Conservation (phyloP, 1,140 invertebrate genomes). For the Archivesica marissinica region DNA sequence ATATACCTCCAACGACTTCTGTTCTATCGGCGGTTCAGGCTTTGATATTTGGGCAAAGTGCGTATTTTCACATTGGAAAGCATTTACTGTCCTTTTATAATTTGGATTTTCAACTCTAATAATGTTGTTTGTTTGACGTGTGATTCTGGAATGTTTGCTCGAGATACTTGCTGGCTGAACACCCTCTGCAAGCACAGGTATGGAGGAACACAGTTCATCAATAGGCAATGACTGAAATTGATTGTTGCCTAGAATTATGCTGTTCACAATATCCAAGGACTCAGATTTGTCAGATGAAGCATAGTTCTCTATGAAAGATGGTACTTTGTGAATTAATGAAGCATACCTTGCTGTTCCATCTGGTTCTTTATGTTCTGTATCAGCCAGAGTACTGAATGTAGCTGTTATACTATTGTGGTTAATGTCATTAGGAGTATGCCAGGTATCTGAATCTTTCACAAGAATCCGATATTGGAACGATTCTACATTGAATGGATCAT, state of each 20-base stretch:
- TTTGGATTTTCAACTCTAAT: too few relatives aligned
- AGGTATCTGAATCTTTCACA: too few relatives aligned
- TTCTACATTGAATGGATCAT: too few relatives aligned
- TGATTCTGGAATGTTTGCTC: neutral
- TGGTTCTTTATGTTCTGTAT: too few relatives aligned
- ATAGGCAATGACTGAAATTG: neutral
- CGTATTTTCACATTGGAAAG: neutral
- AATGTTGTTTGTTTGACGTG: neutral
- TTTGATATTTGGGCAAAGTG: neutral
- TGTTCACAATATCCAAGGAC: neutral
- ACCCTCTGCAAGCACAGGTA: too few relatives aligned
- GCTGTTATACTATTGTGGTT: too few relatives aligned
- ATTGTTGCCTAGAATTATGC: neutral
- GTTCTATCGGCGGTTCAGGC: neutral
- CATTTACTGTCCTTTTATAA: neutral
- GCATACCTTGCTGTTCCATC: too few relatives aligned
- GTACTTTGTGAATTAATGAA: neutral
- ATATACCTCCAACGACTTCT: slow-evolving; percentile 1
- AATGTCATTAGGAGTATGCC: too few relatives aligned
- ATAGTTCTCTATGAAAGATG: neutral
- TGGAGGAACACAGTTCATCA: neutral
- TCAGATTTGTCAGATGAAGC: neutral
- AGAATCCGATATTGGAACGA: too few relatives aligned
- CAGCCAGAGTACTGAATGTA: too few relatives aligned
- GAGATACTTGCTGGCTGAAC: too few relatives aligned